Conservation (phyloP, 2,888 invertebrate genomes). For the Cordilura impudica region DNA sequence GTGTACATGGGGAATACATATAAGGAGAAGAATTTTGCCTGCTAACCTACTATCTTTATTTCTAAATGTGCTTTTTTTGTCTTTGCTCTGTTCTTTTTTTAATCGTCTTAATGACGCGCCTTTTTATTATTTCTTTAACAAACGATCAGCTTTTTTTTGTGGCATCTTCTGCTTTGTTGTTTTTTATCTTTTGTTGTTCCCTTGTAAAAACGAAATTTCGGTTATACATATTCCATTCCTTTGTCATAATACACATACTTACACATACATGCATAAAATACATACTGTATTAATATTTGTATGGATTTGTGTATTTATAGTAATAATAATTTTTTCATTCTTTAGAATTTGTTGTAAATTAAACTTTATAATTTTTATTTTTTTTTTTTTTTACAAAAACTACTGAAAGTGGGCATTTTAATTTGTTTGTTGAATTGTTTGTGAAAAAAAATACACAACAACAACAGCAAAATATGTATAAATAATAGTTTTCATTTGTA, state of each 20-base stretch:
- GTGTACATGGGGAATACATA: too few relatives aligned
- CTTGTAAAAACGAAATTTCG: constrained; percentile 40
- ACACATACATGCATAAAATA: too few relatives aligned
- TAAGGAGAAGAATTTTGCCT: constrained; percentile 58
- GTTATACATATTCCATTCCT: constrained; percentile 13
- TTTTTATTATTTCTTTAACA: constrained; percentile 56
- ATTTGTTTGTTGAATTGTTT: neutral
- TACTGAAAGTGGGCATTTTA: constrained; percentile 5
- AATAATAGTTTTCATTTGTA: constrained; percentile 26
- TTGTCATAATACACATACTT: constrained; percentile 29
- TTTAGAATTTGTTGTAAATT: constrained; percentile 54
- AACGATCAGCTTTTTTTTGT: neutral
- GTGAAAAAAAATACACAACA: neutral
- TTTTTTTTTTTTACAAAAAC: constrained; percentile 5
- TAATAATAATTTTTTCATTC: constrained; percentile 38
- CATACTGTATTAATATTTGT: too few relatives aligned
- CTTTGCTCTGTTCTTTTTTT: constrained; percentile 24
- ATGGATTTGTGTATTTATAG: neutral
- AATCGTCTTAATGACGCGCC: constrained; percentile 55
- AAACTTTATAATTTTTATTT: constrained; percentile 23
- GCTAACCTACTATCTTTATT: constrained; percentile 61
- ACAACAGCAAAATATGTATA: constrained; percentile 16
- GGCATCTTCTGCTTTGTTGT: neutral
- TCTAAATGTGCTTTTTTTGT: constrained; percentile 23
- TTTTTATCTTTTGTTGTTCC: constrained; percentile 26